A percentile compares a stretch with the other conserved stretches of the same genome.
These are phyloP conservation scores for Nerophis lumbriciformis DNA, from an alignment of 2,113 vertebrate species.

Conservation along the genomic window DNA sequence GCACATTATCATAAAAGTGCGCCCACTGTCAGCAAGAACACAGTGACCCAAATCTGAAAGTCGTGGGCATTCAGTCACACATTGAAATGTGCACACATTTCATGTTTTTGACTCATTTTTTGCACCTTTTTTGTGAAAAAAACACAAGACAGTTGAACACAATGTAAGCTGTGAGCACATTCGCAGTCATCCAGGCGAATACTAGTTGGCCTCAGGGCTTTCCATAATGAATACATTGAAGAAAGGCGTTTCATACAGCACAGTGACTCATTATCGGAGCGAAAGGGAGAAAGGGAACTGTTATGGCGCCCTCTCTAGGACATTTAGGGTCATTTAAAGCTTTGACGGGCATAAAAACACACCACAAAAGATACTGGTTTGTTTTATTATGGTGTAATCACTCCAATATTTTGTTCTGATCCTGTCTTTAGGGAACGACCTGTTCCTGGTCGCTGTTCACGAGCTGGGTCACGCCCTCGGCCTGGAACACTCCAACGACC, in stretches of 20 bases:
- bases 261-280: not conserved
- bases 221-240: not conserved
- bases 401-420: not conserved
- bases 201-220: not conserved
- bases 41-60: constrained; percentile 1
- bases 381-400: not conserved
- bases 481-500: constrained; percentile 76
- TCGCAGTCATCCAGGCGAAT: not conserved
- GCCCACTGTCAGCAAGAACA: not conserved
- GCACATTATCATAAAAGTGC: not conserved
- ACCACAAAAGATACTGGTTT: not conserved
- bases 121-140: not conserved
- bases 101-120: too few relatives aligned
- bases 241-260: not conserved
- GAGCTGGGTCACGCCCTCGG: constrained; percentile 78
- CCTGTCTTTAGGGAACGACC: constrained; percentile 65
- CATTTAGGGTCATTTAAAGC: not conserved
- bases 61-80: not conserved
- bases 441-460: constrained; percentile 78
- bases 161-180: not conserved
- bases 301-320: not conserved
- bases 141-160: not conserved
- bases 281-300: not conserved
- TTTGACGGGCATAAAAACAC: not conserved
- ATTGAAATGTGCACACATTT: not conserved